Conservation (phyloP, 1,140 invertebrate species). For the Stegodyphus dumicola region DNA sequence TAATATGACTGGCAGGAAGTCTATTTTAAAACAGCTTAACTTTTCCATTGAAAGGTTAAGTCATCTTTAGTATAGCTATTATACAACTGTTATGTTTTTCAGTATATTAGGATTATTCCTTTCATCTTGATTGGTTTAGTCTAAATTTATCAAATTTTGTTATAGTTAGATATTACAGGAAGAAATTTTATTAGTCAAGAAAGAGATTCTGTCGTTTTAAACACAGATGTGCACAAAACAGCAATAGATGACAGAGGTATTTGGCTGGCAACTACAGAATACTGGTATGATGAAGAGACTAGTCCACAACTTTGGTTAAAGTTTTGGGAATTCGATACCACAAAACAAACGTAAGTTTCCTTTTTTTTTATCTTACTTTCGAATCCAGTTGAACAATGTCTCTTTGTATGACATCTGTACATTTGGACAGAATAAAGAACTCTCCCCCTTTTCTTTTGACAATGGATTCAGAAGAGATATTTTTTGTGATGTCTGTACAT, state of each 20-base stretch:
- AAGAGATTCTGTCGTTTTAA: constrained; percentile 72
- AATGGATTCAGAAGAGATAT: too few species aligned
- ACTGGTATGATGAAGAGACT: constrained; percentile 73
- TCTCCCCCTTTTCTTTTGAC: too few species aligned
- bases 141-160: neutral
- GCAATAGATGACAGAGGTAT: constrained; percentile 76
- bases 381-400: too few species aligned
- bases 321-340: constrained; percentile 79
- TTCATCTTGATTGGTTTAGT: neutral
- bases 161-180: constrained; percentile 80
- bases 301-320: constrained; percentile 78
- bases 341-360: constrained; percentile 74
- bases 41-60: too few species aligned
- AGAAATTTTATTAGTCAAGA: constrained; percentile 80
- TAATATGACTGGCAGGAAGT: too few species aligned
- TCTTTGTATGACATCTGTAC: neutral
- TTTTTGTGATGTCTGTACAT: too few species aligned
- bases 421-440: neutral
- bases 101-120: neutral
- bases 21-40: too few species aligned
- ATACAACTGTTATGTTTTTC: too few species aligned
- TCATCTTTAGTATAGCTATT: too few species aligned
- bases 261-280: constrained; percentile 85
- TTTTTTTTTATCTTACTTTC: neutral
- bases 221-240: constrained; percentile 77